Conservation (phyloP, 2,888 invertebrate genomes). For the Acanthosepion lycidas region DNA sequence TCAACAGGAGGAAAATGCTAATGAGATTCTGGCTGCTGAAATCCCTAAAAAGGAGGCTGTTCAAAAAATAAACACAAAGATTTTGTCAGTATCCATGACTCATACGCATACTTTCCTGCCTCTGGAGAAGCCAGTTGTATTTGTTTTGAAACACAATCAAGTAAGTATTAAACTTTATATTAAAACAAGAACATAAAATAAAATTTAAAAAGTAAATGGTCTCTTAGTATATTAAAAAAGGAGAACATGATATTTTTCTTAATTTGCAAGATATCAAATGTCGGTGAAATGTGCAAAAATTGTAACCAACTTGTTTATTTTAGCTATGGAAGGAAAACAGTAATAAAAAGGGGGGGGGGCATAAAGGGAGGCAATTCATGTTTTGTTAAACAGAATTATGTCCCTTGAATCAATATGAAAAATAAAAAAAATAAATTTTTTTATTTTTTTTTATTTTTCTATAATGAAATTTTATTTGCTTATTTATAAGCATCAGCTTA, state of each 20-base stretch:
- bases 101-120: slow-evolving; percentile 51
- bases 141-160: slow-evolving; percentile 87
- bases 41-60: slow-evolving; percentile 42
- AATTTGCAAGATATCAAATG: too few species aligned
- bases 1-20: background rate
- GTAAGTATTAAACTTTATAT: slow-evolving; percentile 50
- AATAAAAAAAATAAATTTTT: too few species aligned
- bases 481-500: too few species aligned
- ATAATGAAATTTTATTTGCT: too few species aligned
- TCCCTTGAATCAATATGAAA: background rate
- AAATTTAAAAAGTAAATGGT: too few species aligned
- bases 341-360: background rate
- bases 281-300: background rate
- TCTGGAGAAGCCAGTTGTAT: slow-evolving; percentile 82
- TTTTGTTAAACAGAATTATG: background rate
- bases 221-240: background rate
- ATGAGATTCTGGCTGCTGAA: slow-evolving; percentile 48
- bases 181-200: too few species aligned
- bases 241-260: too few species aligned
- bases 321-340: too few species aligned
- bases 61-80: slow-evolving; percentile 62
- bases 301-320: background rate
- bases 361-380: background rate
- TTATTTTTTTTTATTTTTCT: too few species aligned
- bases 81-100: slow-evolving; percentile 70